Conservation (phyloP, 1,140 invertebrate genomes). For the Nylanderia fulva region DNA sequence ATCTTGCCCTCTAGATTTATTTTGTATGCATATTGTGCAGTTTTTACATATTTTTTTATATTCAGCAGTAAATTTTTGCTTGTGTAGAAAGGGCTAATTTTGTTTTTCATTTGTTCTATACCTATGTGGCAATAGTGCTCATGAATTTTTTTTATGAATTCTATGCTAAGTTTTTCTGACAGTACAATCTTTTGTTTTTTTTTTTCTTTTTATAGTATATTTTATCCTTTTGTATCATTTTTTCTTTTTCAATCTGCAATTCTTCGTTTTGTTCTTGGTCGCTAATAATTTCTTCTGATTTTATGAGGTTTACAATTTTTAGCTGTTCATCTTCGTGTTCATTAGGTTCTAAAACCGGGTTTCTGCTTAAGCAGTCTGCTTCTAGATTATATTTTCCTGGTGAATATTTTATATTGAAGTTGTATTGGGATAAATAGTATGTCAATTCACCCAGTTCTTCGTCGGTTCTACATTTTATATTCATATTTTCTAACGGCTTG, state of each 20-base stretch:
- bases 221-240: not conserved
- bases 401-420: constrained; percentile 64
- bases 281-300: constrained; percentile 20
- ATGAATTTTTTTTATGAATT: constrained; percentile 1
- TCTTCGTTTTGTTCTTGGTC: constrained; percentile 3
- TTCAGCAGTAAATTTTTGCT: constrained; percentile 11
- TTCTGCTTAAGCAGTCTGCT: constrained; percentile 69
- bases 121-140: constrained; percentile 27
- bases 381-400: constrained; percentile 66
- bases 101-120: constrained; percentile 42
- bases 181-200: constrained; percentile 41
- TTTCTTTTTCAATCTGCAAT: not conserved
- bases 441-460: constrained; percentile 69
- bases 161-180: constrained; percentile 13
- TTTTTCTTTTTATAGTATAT: constrained; percentile 25
- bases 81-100: constrained; percentile 21
- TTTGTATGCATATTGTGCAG: no score
- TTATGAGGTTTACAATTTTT: not conserved
- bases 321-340: no score
- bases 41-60: constrained; percentile 56
- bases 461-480: constrained; percentile 70
- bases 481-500: constrained; percentile 69
- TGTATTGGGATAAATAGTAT: constrained; percentile 69
- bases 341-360: constrained; percentile 41
- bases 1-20: constrained; percentile 78